These are phyloP conservation scores for Athene noctua DNA, from an alignment of 2,113 vertebrate genomes.

Conservation along the genomic window DNA sequence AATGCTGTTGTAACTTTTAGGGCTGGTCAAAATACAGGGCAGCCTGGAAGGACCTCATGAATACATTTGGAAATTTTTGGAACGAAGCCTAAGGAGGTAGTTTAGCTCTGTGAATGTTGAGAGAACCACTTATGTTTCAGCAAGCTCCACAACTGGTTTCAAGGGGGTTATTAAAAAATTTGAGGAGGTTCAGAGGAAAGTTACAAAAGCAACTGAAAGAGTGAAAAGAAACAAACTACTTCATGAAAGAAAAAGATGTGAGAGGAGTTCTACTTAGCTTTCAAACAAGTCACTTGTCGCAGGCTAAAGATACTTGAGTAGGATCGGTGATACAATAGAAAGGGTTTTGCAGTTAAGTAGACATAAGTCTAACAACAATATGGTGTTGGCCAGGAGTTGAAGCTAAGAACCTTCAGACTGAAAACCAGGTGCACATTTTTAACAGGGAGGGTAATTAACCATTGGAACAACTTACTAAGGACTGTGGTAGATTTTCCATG, in stretches of 20 bases:
- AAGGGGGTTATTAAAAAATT: background rate
- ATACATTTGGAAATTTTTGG: background rate
- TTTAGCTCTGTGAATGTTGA: background rate
- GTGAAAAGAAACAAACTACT: background rate
- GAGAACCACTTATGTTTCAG: background rate
- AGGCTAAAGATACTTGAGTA: background rate
- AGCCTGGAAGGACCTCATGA: background rate
- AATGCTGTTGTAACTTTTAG: background rate
- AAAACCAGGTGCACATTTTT: conserved; percentile 6
- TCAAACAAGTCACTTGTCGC: background rate
- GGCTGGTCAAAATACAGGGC: background rate
- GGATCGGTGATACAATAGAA: background rate
- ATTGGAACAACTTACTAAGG: conserved; percentile 25
- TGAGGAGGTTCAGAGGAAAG: background rate
- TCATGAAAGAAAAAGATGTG: background rate
- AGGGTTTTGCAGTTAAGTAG: background rate
- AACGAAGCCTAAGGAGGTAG: background rate
- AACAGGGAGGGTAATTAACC: conserved; percentile 11
- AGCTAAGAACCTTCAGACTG: background rate
- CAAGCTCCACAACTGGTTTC: background rate
- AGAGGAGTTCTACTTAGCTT: background rate
- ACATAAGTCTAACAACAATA: background rate
- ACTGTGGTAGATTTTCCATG: conserved; percentile 50
- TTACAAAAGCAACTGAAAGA: background rate
- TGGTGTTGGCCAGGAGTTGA: background rate